These are phyloP conservation scores for Chaunax sp. DNA, from an alignment of 2,797 vertebrate genomes.

Conservation along the genomic window DNA sequence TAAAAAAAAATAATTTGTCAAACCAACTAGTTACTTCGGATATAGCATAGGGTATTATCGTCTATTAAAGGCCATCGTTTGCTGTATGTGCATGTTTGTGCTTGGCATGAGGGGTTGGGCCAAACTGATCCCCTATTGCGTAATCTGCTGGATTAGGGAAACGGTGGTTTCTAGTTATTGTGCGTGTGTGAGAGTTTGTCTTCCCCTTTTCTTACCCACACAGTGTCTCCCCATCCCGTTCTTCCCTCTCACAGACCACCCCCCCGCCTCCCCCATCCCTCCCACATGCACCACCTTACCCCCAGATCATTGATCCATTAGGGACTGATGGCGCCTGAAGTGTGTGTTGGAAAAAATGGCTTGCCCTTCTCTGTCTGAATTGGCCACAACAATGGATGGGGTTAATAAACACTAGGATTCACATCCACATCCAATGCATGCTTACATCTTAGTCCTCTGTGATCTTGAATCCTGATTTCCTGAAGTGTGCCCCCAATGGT, in stretches of 20 bases:
- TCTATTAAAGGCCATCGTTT: conserved; percentile 24
- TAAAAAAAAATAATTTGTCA: neutral
- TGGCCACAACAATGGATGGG: conserved; percentile 38
- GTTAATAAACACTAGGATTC: conserved; percentile 63
- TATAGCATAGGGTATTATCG: neutral
- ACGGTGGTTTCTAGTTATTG: conserved; percentile 52
- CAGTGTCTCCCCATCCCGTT: conserved; percentile 19
- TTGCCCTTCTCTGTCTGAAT: conserved; percentile 29
- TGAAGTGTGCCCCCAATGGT: conserved; percentile 34
- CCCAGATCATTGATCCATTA: conserved; percentile 57
- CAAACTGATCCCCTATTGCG: conserved; percentile 80
- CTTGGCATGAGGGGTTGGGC: conserved; percentile 74
- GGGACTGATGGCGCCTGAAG: conserved; percentile 64
- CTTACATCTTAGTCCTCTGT: conserved; percentile 15
- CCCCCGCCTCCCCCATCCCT: neutral
- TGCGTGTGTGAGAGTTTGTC: conserved; percentile 14
- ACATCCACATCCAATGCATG: conserved; percentile 27
- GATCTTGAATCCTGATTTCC: conserved; percentile 35
- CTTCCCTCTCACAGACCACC: conserved; percentile 5
- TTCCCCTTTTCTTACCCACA: conserved; percentile 12
- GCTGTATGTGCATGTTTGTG: conserved; percentile 40
- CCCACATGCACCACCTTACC: conserved; percentile 26
- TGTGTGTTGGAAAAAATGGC: conserved; percentile 31
- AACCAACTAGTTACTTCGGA: neutral
- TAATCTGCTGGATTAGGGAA: conserved; percentile 81